Evolutionary conservation across 2,888 invertebrate species (phyloP), one percentile per base, ranked within the genome.

Genomic region (Dione vanillae): DNA sequence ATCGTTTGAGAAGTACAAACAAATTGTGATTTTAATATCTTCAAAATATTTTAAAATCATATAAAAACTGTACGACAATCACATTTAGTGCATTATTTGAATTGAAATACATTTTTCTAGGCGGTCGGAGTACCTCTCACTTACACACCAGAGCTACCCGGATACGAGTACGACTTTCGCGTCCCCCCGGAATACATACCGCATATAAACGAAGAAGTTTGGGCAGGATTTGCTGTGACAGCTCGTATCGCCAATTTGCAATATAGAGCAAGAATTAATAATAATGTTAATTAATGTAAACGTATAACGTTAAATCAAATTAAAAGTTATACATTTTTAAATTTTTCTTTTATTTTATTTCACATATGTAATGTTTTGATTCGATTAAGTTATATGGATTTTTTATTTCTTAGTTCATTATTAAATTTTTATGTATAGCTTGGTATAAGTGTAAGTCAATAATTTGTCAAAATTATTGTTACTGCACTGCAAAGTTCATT

Each of bases 161-260:
- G 82, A 2, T 85, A 84, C 51, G 78, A 79, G 0, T 77, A 78
- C 51, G 65, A 11, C 10, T 88, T 88, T 78, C 41, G 59, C 10
- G 87, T 88, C 7, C 87, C 87, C 0, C 84, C 86, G 0, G 66
- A 71, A 0, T 88, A 75, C 75, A 80, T 84, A 59, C 77, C 82
- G 14, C 88, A 88, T 40, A 86, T 88, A 70, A 85, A 86, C 70
- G 71, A 72, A 43, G 89, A 89, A 77, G 87, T 88, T 0, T 89
- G 89, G 89, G 73, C 75, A 0, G 89, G 88, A 0, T 82, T 89
- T 20, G 86, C 83, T 0, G 80, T 73, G 16, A 77, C 85, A 0
- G 89, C 88, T 0, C 78, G 89, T 0, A 78, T 87, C 0, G 78
- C 85, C 10, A 78, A 76, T 14, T 19, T 76, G 0, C 82, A 82